Evolutionary conservation across 2,888 invertebrate species (phyloP), one percentile per base, ranked within the genome.

Genomic region (Plagodis pulveraria): DNA sequence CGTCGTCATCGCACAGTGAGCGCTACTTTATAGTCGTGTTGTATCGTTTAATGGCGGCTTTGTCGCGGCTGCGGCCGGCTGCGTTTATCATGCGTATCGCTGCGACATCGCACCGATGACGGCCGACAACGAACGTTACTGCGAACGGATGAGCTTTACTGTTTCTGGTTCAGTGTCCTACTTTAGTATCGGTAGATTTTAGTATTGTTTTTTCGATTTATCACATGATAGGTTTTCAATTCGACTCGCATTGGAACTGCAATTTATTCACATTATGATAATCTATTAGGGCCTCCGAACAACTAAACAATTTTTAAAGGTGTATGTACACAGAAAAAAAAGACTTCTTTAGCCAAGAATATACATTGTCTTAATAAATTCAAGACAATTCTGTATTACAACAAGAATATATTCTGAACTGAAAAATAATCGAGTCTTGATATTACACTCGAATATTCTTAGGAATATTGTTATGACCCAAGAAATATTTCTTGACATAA

Each of bases 11-110:
- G 80, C 84, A 82, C 83, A 75, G 84, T 75, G 83, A 72, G 63
- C 78, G 83, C 78, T 87, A 85, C 87, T 92, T 92, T 92, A 92
- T 91, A 85, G 90, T 84, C 87, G 73, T 91, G 91, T 91, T 87
- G 82, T 87, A 86, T 83, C 87, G 80, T 84, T 84, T 87, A 89
- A 91, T 89, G 90, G 90, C 80, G 74, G 73, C 88, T 90, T 89
- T 89, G 87, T 86, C 78, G 76, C 74, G 69, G 72, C 72, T 70
- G 72, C 78, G 77, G 78, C 75, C 83, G 45, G 60, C 60, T 74
- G 74, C 70, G 72, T 77, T 70, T 72, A 76, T 78, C 78, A 75
- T 69, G 69, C 67, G 63, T 74, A 76, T 78, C 81, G 74, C 65
- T 71, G 77, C 78, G 83, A 84, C 83, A 83, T 80, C 80, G 67